These are phyloP conservation scores for Pseudorectes ferrugineus DNA, from an alignment of 2,113 vertebrate genomes.

Conservation along the genomic window DNA sequence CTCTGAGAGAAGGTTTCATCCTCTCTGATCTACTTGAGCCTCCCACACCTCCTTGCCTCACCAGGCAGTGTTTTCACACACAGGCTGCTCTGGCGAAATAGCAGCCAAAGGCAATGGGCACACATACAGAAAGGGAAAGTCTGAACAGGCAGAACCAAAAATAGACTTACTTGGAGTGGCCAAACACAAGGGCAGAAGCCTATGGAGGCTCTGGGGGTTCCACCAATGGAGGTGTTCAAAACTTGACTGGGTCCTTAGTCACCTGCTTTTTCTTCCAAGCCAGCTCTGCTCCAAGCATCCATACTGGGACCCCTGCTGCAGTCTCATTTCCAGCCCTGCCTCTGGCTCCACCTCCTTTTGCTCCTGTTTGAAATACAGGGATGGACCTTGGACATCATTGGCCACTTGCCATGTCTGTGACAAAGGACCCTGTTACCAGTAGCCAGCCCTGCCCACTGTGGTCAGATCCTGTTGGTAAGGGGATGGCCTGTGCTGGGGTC, in stretches of 20 bases:
- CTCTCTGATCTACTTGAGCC: not conserved
- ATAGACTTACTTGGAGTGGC: not conserved
- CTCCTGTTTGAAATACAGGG: not conserved
- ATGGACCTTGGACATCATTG: not conserved
- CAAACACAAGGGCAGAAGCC: not conserved
- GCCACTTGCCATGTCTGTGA: not conserved
- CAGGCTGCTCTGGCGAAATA: not conserved
- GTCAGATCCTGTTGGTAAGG: not conserved
- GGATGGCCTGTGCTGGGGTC: not conserved
- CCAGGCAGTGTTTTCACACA: not conserved
- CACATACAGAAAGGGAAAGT: not conserved
- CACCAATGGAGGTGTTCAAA: not conserved
- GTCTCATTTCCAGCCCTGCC: not conserved
- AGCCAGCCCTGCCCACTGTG: not conserved
- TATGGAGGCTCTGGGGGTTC: not conserved
- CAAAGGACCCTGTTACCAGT: not conserved
- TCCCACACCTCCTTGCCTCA: not conserved
- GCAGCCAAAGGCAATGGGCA: not conserved
- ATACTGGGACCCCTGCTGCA: not conserved
- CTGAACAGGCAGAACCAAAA: not conserved
- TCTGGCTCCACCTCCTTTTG: not conserved
- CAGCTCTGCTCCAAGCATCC: not conserved
- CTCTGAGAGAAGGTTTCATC: not conserved
- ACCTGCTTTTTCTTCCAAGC: not conserved
- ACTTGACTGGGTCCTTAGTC: not conserved